A percentile compares a stretch with the other conserved stretches of the same genome.
phyloP scores from a whole-genome alignment of 2,797 vertebrate genomes.

The Gambusia yucatana region DNA sequence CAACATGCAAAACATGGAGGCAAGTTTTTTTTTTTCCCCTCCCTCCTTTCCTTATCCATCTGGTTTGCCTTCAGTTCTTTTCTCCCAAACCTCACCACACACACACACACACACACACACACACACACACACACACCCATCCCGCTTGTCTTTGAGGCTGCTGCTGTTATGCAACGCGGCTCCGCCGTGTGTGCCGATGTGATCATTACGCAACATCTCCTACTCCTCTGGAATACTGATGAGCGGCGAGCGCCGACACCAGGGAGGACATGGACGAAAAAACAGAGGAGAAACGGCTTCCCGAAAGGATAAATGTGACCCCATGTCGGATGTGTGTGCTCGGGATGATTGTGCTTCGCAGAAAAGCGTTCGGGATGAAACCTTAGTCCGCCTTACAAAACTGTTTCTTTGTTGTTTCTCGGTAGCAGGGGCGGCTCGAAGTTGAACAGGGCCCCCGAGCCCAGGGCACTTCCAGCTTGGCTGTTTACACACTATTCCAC shows the following conservation, averaged over 20 bases:
- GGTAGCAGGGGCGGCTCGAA: not conserved
- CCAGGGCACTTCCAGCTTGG: no score
- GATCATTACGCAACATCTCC: conserved; percentile 81
- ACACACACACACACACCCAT: conserved; percentile 20
- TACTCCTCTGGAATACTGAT: conserved; percentile 79
- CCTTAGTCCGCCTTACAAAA: not conserved
- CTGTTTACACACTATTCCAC: no score
- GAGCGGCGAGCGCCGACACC: conserved; percentile 60
- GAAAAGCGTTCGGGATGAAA: not conserved
- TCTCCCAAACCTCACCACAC: not conserved
- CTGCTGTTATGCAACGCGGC: conserved; percentile 76
- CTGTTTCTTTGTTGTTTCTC: conserved; percentile 26
- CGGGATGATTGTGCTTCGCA: not conserved
- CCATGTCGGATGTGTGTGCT: not conserved
- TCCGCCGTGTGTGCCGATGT: conserved; percentile 74
- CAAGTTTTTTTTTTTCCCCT: conserved; percentile 24
- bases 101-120: no score
- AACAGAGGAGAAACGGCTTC: not conserved
- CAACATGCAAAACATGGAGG: conserved; percentile 47
- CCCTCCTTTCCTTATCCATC: conserved; percentile 14
- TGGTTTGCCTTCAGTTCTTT: conserved; percentile 24
- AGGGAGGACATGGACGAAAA: conserved; percentile 2
- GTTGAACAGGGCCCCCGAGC: not conserved
- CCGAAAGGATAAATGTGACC: conserved; percentile 2
- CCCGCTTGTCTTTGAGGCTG: conserved; percentile 62